phyloP scores from a whole-genome alignment of 2,797 vertebrate genomes.

The Lagorchestes hirsutus region DNA sequence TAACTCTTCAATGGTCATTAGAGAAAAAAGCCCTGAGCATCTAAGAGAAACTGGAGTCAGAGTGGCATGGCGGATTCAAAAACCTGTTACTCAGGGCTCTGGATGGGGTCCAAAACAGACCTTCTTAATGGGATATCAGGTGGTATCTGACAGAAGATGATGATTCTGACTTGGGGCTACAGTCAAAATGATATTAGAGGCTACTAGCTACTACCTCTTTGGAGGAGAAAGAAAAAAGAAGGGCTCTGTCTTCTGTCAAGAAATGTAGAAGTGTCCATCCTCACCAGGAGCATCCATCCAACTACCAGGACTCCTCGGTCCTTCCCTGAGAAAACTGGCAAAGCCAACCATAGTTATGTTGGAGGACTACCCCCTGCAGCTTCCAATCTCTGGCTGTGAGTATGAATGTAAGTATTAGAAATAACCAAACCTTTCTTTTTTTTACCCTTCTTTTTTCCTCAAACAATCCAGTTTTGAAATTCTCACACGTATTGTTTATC shows the following conservation, averaged over 20 bases:
- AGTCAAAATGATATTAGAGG: background rate
- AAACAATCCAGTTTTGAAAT: background rate
- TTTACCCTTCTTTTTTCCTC: too few species aligned
- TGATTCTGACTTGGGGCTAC: background rate
- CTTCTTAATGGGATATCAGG: background rate
- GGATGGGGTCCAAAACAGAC: background rate
- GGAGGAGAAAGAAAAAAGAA: background rate
- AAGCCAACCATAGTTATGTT: background rate
- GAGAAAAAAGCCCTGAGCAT: background rate
- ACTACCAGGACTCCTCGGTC: background rate
- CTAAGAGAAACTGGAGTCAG: background rate
- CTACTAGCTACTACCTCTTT: background rate
- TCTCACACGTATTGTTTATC: background rate
- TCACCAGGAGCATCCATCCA: background rate
- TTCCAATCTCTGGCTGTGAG: background rate
- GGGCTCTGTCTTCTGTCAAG: background rate
- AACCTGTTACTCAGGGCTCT: background rate
- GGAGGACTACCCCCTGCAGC: background rate
- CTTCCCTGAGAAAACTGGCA: background rate
- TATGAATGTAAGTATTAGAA: background rate
- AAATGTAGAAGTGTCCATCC: background rate
- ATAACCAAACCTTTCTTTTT: background rate
- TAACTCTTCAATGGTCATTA: background rate
- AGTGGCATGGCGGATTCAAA: background rate
- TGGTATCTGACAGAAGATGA: background rate